Base-by-base conservation (phyloP, 2,113 vertebrate species). In the Ploceus nigricollis region DNA sequence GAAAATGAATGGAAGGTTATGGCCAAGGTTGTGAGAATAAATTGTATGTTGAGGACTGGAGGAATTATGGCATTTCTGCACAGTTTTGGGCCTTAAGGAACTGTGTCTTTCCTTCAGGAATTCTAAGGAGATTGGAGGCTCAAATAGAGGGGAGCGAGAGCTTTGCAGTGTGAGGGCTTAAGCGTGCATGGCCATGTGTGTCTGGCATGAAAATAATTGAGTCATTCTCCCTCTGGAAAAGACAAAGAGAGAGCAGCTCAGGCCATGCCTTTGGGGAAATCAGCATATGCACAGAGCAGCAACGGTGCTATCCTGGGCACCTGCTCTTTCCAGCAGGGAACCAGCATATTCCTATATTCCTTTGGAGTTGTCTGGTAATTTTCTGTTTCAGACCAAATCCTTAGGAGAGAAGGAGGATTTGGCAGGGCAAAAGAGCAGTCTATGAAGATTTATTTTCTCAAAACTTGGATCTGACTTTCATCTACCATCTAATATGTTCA, bases 241-340 rank as follows among this genome's bases (percentile, higher is more conserved):
- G 92, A 88, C 1, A 2, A 71, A 92, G 48, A 82, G 18, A 95
- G 60, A 85, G 84, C 58, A 73, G 33, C 63, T 51, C 77, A 48
- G 91, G 87, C 58, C 45, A 24, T 31, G 56, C 37, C 90, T 93
- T 72, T 81, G 42, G 92, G 88, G 84, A 96, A 96, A 97, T 94
- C 77, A 81, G 44, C 60, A 68, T 71, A 94, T 87, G 78, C 87
- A 68, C 31, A 72, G 53, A 91, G 91, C 48, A 81, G 81, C 85
- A 85, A 24, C 11, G 15, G 66, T 45, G 66, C 47, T 81, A 37
- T 77, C 96, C 64, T 79, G 93, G 95, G 94, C 80, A 93, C 63
- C 90, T 95, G 65, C 73, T 65, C 31, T 58, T 91, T 92, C 68
- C 86, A 88, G 24, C 44, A 80, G 75, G 39, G 66, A 95, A 42